Base-by-base conservation (phyloP, 2,888 invertebrate genomes). In the Acronicta aceris region DNA sequence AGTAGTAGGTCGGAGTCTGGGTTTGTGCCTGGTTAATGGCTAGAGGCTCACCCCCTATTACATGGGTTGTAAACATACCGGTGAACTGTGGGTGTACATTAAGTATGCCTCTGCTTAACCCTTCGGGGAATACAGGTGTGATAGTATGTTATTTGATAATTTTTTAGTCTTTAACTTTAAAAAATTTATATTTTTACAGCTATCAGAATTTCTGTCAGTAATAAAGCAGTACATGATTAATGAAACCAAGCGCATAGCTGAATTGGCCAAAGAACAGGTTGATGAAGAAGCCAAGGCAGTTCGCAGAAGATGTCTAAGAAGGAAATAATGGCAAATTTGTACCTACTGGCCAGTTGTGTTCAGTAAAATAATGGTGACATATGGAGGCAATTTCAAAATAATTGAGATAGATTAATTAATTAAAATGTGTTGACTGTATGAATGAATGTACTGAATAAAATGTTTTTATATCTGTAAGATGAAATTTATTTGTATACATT, bases 141-240 rank as follows among this genome's bases (percentile, higher is more conserved):
- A n/a, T n/a, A n/a, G n/a, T n/a, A n/a, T n/a, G n/a, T n/a, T n/a
- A n/a, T n/a, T n/a, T n/a, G n/a, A n/a, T n/a, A n/a, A n/a, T n/a
- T n/a, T n/a, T n/a, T n/a, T n/a, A n/a, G n/a, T n/a, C n/a, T n/a
- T n/a, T n/a, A n/a, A n/a, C n/a, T n/a, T n/a, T n/a, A n/a, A n/a
- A n/a, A n/a, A n/a, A 30, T 7, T 9, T 52, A 33, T 36, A 12
- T 43, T n/a, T 16, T 91, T 87, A 38, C 83, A 96, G 96, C 78
- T 95, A 0, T 88, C 92, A 1, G 95, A 96, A 79, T 94, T 89
- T 71, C 78, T 95, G 1, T 93, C 94, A 16, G 84, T 95, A 0
- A 79, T 94, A 8, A 90, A 91, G 57, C 93, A 91, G 46, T 95
- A 94, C 41, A 87, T 93, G 77, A 90, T 92, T 45, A 95, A 94